phyloP scores from a whole-genome alignment of 2,797 vertebrate species.

The Tangara arthus region DNA sequence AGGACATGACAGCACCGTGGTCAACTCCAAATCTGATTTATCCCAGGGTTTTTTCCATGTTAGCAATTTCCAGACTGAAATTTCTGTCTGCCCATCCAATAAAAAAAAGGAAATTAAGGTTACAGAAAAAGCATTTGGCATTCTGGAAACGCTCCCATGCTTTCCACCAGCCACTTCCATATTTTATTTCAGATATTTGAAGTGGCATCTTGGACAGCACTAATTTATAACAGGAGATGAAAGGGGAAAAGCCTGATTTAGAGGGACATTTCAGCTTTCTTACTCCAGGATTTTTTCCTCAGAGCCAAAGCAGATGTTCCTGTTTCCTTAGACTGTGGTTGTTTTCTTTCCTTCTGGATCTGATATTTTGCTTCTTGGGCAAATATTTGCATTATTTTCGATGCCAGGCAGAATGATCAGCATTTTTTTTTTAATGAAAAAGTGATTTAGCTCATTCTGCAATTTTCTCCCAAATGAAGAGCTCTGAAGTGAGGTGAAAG shows the following conservation, averaged over 20 bases:
- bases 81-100: neutral
- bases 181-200: neutral
- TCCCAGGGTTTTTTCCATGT: neutral
- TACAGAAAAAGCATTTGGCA: neutral
- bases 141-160: neutral
- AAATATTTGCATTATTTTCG: neutral
- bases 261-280: neutral
- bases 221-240: neutral
- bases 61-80: neutral
- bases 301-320: conserved; percentile 10
- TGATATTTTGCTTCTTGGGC: neutral
- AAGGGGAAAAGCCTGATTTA: neutral
- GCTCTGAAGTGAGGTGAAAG: neutral
- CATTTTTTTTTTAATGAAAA: neutral
- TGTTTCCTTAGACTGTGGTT: neutral
- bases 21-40: neutral
- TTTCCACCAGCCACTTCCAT: neutral
- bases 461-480: neutral
- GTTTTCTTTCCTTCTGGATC: neutral
- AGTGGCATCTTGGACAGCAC: neutral
- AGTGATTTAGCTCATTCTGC: neutral
- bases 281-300: neutral
- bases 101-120: neutral
- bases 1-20: neutral
- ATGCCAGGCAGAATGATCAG: neutral